Conservation (phyloP, 1,140 invertebrate genomes). For the Brachionus paranguensis region DNA sequence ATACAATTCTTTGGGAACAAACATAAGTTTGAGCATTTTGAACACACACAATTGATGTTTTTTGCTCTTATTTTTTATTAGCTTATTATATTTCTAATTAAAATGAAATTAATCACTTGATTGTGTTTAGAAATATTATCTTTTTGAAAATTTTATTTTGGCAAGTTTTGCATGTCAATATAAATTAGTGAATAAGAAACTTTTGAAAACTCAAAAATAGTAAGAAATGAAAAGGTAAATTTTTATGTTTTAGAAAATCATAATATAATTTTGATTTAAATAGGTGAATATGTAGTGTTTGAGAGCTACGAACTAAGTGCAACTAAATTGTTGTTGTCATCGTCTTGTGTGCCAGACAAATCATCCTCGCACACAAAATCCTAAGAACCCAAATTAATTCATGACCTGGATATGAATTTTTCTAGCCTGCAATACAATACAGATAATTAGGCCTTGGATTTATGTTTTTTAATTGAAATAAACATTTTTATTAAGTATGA, state of each 20-base stretch:
- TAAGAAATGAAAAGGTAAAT: neutral
- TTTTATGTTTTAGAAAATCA: neutral
- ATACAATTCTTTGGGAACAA: neutral
- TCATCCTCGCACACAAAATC: neutral
- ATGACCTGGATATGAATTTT: neutral
- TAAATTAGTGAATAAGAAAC: neutral
- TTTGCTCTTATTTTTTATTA: neutral
- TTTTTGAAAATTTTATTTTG: neutral
- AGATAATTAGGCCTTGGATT: neutral
- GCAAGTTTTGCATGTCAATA: neutral
- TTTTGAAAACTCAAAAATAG: neutral
- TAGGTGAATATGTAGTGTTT: neutral
- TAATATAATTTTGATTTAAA: neutral
- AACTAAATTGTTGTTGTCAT: neutral
- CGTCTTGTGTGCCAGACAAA: neutral
- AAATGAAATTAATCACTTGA: neutral
- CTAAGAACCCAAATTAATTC: neutral
- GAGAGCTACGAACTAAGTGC: neutral
- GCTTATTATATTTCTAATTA: neutral
- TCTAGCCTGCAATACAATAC: neutral
- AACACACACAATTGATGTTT: neutral
- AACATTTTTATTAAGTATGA: neutral
- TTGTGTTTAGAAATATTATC: neutral
- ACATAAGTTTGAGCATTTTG: conserved; percentile 9
- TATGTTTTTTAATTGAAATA: neutral